Evolutionary conservation across 92 coral and sea anemone species (phyloP).

Genomic region (Virgularia gustaviana): DNA sequence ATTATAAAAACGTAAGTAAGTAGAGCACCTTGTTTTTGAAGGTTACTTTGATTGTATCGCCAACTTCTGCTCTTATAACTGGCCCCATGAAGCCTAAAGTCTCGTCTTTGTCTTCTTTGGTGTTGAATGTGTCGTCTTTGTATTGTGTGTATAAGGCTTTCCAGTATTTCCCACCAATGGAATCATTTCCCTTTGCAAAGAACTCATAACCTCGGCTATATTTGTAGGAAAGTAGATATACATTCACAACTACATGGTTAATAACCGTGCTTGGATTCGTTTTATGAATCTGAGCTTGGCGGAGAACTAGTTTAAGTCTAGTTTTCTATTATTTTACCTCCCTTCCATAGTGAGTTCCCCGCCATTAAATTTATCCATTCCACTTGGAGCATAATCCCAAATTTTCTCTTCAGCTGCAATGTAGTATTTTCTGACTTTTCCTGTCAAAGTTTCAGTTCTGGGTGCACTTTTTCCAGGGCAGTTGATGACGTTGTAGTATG

Average conservation of each 20-base stretch:
- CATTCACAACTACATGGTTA: no score
- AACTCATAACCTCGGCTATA: slow-evolving; percentile 79
- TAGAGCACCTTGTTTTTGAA: slow-evolving; percentile 78
- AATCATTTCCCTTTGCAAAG: slow-evolving; percentile 60
- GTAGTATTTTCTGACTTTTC: slow-evolving; percentile 70
- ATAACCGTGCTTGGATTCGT: no score
- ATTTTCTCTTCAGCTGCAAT: slow-evolving; percentile 76
- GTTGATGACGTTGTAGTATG: slow-evolving; percentile 65
- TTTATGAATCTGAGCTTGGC: no score
- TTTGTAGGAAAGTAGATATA: no score
- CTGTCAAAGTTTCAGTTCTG: slow-evolving; percentile 45
- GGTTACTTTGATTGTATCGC: slow-evolving; percentile 68
- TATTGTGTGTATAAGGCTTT: slow-evolving; percentile 74
- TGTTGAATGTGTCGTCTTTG: slow-evolving; percentile 55
- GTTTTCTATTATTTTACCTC: no score
- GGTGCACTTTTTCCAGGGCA: slow-evolving; percentile 50
- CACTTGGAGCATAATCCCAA: slow-evolving; percentile 90
- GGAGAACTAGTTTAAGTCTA: no score
- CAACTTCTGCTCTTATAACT: slow-evolving; percentile 83
- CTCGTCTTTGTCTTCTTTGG: slow-evolving; percentile 35
- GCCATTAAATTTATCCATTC: slow-evolving; percentile 69
- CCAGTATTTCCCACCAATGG: slow-evolving; percentile 78
- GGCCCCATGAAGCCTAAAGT: slow-evolving; percentile 89
- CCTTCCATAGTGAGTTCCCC: slow-evolving; percentile 53
- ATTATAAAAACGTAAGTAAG: no score